Evolutionary conservation across 37 sponge, comb jelly and placozoan species (phyloP), one percentile per base, ranked within the genome.

Genomic region (Geodia barretti): DNA sequence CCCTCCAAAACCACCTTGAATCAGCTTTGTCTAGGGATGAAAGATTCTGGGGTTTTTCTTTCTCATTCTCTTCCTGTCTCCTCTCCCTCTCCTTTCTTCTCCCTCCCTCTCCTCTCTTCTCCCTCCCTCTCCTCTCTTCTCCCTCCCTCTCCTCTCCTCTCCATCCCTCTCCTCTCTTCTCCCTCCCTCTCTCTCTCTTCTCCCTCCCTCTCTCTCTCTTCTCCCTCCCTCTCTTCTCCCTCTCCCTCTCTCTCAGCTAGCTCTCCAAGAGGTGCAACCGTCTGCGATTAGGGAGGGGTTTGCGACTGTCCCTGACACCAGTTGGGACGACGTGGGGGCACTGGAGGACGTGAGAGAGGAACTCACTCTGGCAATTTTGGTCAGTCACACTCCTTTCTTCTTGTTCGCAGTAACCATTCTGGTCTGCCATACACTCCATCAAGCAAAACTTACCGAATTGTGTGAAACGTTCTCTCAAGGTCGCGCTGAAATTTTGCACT

Each of bases 301-400:
- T 82, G 99, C 92, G 32, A 94, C 97, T 38, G 93, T 98, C 29
- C 99, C 99, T 0, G 93, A 98, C 68, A 86, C 83, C 41, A 92
- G 87, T 1, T 98, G 99, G 99, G 88, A 83, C 58, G 97, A 98
- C 42, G 88, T 98, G 64, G 99, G 99, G 36, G 99, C 99, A 7
- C 84, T 98, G 62, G 79, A 85, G 41, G 79, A 83, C 9, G 65
- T 96, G 41, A 88, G 91, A 64, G 91, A 93, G 47, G 97, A 96
- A 60, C 95, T 98, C 29, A 86, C 86, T 42, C 74, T 96, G 82
- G 84, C 97, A 34, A 96, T 98, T 25, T 73, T 98, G 76, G 97
- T 93, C 36, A 34, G 88, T 39, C 54, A n/a, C n/a, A n/a, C n/a
- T n/a, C n/a, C n/a, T n/a, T n/a, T n/a, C n/a, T n/a, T n/a, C n/a